Conservation (phyloP, 2,113 vertebrate genomes). For the Corydoras sp. region DNA sequence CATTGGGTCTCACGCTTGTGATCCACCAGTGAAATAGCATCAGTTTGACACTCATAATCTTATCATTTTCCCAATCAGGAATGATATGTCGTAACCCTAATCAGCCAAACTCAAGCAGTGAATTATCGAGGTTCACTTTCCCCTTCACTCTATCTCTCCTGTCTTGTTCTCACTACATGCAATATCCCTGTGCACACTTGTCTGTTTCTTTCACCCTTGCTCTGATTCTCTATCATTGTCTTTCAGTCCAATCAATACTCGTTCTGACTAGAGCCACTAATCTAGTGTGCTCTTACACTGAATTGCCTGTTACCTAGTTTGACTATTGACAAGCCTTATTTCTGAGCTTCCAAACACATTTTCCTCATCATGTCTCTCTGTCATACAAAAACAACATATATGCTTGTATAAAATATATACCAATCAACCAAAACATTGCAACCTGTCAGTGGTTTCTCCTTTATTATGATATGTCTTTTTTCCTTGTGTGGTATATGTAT, state of each 20-base stretch:
- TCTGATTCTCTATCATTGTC: conserved; percentile 19
- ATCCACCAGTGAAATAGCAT: conserved; percentile 25
- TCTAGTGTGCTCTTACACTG: conserved; percentile 21
- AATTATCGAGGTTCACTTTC: conserved; percentile 29
- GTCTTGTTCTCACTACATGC: conserved; percentile 12
- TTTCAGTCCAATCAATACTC: conserved; percentile 21
- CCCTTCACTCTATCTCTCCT: conserved; percentile 7
- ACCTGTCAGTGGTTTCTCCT: too few species aligned
- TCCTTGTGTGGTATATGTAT: too few species aligned
- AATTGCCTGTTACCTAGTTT: conserved; percentile 11
- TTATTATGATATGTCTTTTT: too few species aligned
- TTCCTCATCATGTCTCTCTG: too few species aligned
- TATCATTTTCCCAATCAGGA: conserved; percentile 38
- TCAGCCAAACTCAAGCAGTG: conserved; percentile 25
- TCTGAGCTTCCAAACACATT: neutral
- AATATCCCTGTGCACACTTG: neutral
- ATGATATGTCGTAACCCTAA: conserved; percentile 26
- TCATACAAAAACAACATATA: too few species aligned
- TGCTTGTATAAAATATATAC: too few species aligned
- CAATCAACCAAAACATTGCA: too few species aligned
- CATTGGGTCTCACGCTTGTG: conserved; percentile 7
- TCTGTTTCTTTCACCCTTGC: conserved; percentile 14
- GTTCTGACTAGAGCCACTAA: conserved; percentile 18
- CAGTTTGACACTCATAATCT: conserved; percentile 33
- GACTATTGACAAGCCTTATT: neutral